Evolutionary conservation across 2,888 invertebrate species (phyloP).

Genomic region (Cremastinae sp.): DNA sequence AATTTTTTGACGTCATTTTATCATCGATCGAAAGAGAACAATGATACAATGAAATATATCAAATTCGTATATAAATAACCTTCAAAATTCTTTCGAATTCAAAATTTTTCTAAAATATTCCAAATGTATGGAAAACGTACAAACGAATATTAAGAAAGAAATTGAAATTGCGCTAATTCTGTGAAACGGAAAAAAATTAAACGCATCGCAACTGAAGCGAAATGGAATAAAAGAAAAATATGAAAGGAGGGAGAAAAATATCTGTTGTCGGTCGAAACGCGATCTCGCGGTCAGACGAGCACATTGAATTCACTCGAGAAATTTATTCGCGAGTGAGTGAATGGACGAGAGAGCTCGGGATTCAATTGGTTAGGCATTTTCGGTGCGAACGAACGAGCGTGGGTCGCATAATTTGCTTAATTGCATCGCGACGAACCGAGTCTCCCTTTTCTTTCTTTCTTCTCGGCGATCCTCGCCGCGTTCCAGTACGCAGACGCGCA

Average conservation of each 20-base stretch:
- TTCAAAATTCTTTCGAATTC: too few relatives aligned
- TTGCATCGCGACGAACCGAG: slow-evolving; percentile 55
- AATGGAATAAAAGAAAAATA: neutral
- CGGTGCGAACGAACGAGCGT: slow-evolving; percentile 63
- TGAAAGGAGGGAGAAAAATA: neutral
- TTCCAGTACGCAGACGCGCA: slow-evolving; percentile 30
- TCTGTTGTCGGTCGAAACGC: too few relatives aligned
- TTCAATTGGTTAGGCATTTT: slow-evolving; percentile 65
- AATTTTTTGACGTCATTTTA: too few relatives aligned
- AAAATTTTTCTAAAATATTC: too few relatives aligned
- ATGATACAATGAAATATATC: too few relatives aligned
- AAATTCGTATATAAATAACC: too few relatives aligned
- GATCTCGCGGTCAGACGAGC: slow-evolving; percentile 29
- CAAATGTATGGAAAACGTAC: too few relatives aligned
- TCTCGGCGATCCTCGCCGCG: slow-evolving; percentile 9
- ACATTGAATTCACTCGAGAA: neutral
- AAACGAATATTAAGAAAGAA: too few relatives aligned
- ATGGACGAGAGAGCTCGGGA: slow-evolving; percentile 67
- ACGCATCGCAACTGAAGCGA: neutral
- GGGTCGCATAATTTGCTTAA: slow-evolving; percentile 75
- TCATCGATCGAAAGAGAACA: too few relatives aligned
- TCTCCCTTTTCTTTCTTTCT: neutral
- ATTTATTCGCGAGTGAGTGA: slow-evolving; percentile 64
- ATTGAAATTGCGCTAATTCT: too few relatives aligned
- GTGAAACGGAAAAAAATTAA: too few relatives aligned